Conservation (phyloP, 2,888 invertebrate genomes). For the Hirtodrosophila cameraria region DNA sequence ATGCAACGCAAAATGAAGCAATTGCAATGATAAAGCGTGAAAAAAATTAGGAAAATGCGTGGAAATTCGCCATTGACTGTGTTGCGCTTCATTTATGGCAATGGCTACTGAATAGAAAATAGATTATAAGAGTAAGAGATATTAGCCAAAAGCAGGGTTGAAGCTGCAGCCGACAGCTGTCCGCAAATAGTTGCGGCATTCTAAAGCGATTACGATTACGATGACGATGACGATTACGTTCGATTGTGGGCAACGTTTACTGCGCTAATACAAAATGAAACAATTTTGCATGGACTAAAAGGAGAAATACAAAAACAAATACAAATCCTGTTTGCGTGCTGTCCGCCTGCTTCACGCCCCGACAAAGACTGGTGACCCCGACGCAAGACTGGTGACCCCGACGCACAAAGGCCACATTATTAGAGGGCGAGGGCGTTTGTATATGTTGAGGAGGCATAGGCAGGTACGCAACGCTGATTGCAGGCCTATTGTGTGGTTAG, state of each 20-base stretch:
- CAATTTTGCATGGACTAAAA: conserved; percentile 37
- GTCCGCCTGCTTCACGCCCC: conserved; percentile 50
- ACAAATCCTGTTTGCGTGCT: conserved; percentile 49
- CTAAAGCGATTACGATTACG: conserved; percentile 61
- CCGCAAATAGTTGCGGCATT: conserved; percentile 55
- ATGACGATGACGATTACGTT: conserved; percentile 30
- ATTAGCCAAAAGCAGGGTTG: conserved; percentile 11
- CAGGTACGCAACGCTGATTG: conserved; percentile 51
- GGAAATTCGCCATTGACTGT: conserved; percentile 38
- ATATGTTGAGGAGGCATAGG: conserved; percentile 6
- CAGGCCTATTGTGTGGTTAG: conserved; percentile 52
- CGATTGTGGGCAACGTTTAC: conserved; percentile 30
- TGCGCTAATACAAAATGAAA: conserved; percentile 28
- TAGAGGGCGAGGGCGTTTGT: conserved; percentile 29
- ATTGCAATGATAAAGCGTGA: conserved; percentile 55
- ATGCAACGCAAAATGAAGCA: conserved; percentile 61
- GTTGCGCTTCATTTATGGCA: conserved; percentile 44
- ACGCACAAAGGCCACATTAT: conserved; percentile 60
- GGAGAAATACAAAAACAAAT: conserved; percentile 13
- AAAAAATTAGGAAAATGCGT: conserved; percentile 58
- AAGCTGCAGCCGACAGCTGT: conserved; percentile 44
- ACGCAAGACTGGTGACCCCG: background rate
- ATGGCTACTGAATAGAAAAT: too few species aligned
- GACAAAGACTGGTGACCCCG: background rate
- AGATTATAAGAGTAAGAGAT: background rate